These are phyloP conservation scores for Ceyx cyanopectus DNA, from an alignment of 2,113 vertebrate genomes.

Conservation along the genomic window DNA sequence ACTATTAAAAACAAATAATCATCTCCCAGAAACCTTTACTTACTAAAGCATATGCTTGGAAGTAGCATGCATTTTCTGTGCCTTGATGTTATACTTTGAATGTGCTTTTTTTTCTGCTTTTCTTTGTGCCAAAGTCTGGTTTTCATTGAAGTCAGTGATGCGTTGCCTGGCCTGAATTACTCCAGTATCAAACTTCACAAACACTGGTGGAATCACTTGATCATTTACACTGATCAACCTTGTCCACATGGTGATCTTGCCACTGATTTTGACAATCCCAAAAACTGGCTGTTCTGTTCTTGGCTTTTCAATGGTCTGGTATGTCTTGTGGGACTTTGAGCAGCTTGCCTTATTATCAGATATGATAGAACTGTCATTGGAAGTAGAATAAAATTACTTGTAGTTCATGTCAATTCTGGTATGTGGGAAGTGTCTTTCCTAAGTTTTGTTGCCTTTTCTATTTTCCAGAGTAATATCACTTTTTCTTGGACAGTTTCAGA, in stretches of 20 bases:
- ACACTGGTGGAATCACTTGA: neutral
- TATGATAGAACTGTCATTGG: conserved; percentile 48
- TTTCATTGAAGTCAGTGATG: conserved; percentile 53
- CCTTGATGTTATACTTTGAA: conserved; percentile 31
- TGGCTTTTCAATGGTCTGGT: conserved; percentile 38
- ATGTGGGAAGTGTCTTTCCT: conserved; percentile 32
- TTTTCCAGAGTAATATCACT: neutral
- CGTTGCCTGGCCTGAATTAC: neutral
- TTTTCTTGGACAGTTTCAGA: conserved; percentile 10
- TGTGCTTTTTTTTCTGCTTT: conserved; percentile 21
- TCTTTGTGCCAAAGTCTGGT: conserved; percentile 35
- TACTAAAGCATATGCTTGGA: conserved; percentile 32
- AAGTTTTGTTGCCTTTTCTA: neutral
- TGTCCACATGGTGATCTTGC: neutral
- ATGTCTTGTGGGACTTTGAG: conserved; percentile 60
- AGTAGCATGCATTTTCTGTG: conserved; percentile 63
- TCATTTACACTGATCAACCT: neutral
- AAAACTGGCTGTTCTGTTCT: conserved; percentile 27
- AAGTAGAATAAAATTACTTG: conserved; percentile 70
- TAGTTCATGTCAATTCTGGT: conserved; percentile 26
- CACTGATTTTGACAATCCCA: conserved; percentile 41
- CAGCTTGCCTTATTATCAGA: conserved; percentile 56
- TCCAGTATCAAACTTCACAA: neutral
- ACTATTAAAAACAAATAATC: neutral
- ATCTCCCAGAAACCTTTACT: neutral